Percentiles rank a stretch among this genome's conserved stretches.
phyloP scores from a whole-genome alignment of 2,888 invertebrate genomes.

The Rotaria socialis region DNA sequence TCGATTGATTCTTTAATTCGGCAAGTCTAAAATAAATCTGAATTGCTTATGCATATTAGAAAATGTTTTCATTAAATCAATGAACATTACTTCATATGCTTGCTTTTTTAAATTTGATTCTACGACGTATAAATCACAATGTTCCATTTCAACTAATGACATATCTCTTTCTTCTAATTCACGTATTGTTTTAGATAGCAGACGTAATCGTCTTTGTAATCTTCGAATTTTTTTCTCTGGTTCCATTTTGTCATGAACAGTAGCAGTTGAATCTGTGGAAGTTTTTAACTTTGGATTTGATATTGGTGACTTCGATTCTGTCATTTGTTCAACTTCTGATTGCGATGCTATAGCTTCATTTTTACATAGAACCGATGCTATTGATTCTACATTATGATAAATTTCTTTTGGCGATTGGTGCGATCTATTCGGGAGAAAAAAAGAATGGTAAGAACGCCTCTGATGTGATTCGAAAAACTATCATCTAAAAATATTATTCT shows the following conservation, averaged over 20 bases:
- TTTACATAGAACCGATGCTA: too few species aligned
- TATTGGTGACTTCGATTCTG: not conserved
- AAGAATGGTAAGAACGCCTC: too few species aligned
- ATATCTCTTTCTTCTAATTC: slow-evolving; percentile 7
- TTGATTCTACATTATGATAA: not conserved
- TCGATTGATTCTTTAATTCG: not conserved
- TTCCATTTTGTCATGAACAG: not conserved
- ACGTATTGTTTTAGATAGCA: not conserved
- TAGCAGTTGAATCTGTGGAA: not conserved
- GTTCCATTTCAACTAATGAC: slow-evolving; percentile 20
- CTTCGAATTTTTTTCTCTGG: not conserved
- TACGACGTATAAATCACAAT: not conserved
- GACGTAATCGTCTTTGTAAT: not conserved
- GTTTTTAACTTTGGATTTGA: not conserved
- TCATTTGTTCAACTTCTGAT: too few species aligned
- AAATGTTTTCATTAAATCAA: not conserved
- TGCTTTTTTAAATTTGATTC: not conserved
- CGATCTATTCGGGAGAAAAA: not conserved
- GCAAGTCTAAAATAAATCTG: not conserved
- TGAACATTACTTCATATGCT: not conserved
- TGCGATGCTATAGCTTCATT: too few species aligned
- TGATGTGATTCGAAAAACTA: too few species aligned
- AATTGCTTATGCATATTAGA: not conserved
- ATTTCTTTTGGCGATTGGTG: not conserved
- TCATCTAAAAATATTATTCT: too few species aligned